A percentile compares a stretch with the other conserved stretches of the same genome.
Evolutionary conservation across 2,797 vertebrate genomes (phyloP).

Genomic region (Propithecus deckenii): DNA sequence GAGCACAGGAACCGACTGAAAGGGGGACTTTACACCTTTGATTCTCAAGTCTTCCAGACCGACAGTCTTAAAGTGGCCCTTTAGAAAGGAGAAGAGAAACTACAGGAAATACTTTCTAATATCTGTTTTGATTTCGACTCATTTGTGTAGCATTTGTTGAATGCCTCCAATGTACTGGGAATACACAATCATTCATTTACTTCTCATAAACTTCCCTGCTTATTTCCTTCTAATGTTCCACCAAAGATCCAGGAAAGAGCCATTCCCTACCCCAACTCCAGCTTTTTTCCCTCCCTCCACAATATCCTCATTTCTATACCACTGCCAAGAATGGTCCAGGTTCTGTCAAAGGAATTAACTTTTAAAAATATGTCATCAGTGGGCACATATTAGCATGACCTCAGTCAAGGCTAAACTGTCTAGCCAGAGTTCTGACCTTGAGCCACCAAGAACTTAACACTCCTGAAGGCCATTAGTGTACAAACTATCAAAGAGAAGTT

Average conservation of each 20-base stretch:
- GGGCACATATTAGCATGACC: slow-evolving; percentile 44
- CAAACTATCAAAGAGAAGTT: slow-evolving; percentile 64
- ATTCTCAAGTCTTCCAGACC: background rate
- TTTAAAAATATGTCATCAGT: slow-evolving; percentile 51
- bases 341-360: slow-evolving; percentile 42
- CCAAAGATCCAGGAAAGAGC: slow-evolving; percentile 30
- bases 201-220: slow-evolving; percentile 57
- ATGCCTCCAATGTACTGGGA: background rate
- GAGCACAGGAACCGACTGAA: background rate
- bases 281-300: background rate
- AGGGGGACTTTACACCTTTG: background rate
- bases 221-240: slow-evolving; percentile 50
- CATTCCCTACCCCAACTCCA: background rate
- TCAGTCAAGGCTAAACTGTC: slow-evolving; percentile 58
- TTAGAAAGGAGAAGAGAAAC: background rate
- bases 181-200: background rate
- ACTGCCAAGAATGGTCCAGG: slow-evolving; percentile 36
- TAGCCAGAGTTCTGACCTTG: slow-evolving; percentile 52
- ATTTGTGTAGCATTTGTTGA: background rate
- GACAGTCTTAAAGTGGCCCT: background rate
- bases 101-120: background rate
- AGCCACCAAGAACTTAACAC: slow-evolving; percentile 54
- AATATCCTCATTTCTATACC: slow-evolving; percentile 15
- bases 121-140: slow-evolving; percentile 30
- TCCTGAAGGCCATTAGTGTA: slow-evolving; percentile 51